Percentiles rank a stretch among this genome's conserved stretches.
Evolutionary conservation across 2,113 vertebrate genomes (phyloP).

Genomic region (Nerophis lumbriciformis): DNA sequence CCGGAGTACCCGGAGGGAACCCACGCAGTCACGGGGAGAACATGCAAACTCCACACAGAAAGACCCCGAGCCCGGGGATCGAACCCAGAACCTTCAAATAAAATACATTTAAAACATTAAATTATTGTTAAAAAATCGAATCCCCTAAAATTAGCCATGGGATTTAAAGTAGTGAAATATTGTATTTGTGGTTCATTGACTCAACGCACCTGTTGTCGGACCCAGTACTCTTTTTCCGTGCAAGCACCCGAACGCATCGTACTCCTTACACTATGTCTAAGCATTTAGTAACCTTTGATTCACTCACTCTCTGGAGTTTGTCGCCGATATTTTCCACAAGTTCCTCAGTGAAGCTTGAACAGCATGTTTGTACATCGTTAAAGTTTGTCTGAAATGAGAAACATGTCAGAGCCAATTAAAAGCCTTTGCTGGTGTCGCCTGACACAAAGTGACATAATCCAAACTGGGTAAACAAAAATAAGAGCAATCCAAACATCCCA

Average conservation of each 20-base stretch:
- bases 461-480: constrained; percentile 68
- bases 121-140: not conserved
- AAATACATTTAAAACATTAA: too few relatives aligned
- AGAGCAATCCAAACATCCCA: constrained; percentile 63
- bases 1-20: too few relatives aligned
- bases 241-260: constrained; percentile 20
- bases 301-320: constrained; percentile 64
- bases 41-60: too few relatives aligned
- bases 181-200: not conserved
- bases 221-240: constrained; percentile 8
- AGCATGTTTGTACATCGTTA: constrained; percentile 68
- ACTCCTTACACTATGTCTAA: constrained; percentile 47
- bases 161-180: not conserved
- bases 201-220: constrained; percentile 26
- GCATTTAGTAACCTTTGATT: constrained; percentile 75
- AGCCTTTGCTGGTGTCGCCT: constrained; percentile 44
- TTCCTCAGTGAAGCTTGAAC: constrained; percentile 64
- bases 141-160: not conserved
- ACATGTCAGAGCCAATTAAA: constrained; percentile 69
- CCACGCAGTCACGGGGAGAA: too few relatives aligned
- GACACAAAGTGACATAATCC: constrained; percentile 66
- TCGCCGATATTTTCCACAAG: constrained; percentile 56
- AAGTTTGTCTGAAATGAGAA: constrained; percentile 68
- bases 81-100: too few relatives aligned
- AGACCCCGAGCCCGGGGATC: too few relatives aligned